Base-by-base conservation (phyloP, 2,797 vertebrate species). In the Cossypha dichroa region DNA sequence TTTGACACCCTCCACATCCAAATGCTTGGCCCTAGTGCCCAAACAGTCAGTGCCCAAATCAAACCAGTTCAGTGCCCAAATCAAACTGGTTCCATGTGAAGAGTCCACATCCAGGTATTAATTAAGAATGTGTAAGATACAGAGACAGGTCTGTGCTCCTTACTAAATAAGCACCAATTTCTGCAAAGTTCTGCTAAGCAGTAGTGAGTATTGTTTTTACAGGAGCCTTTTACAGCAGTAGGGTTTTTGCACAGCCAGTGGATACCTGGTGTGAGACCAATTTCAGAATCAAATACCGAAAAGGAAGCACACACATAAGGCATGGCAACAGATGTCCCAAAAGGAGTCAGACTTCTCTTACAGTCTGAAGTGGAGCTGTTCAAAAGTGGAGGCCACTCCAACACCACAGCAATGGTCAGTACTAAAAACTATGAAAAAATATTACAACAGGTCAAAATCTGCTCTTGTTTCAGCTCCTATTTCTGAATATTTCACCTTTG, bases 31-130 rank as follows among this genome's bases (percentile, higher is more conserved):
- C 8, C 40, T 20, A 63, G 19, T 60, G 20, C 28, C 11, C 26
- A 43, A 60, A 60, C 13, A 2, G 2, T 10, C 46, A 29, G 26
- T 15, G 22, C 46, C 15, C 73, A 62, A n/a, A 79, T 3, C 56
- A 68, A 48, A 38, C 10, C 46, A 29, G 26, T 15, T 6, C 46
- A 29, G 26, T 15, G 22, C 46, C 15, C 73, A 62, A n/a, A 79
- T 3, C 56, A 68, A 48, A 38, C 10, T 1, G 2, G 20, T 46
- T 38, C 18, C 34, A 19, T 0, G 4, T 7, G 8, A 25, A 63
- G 22, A 34, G 19, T 36, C 28, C 56, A 31, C 10, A 28, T 4
- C 26, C 29, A 69, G 29, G 20, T 5, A 10, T 67, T 33, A 14
- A 18, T 59, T 31, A 41, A 21, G 41, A 29, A 49, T 4, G 13